A percentile compares a stretch with the other conserved stretches of the same genome.
phyloP scores from a whole-genome alignment of 37 sponge, comb jelly and placozoan genomes.

The Spongilla lacustris region DNA sequence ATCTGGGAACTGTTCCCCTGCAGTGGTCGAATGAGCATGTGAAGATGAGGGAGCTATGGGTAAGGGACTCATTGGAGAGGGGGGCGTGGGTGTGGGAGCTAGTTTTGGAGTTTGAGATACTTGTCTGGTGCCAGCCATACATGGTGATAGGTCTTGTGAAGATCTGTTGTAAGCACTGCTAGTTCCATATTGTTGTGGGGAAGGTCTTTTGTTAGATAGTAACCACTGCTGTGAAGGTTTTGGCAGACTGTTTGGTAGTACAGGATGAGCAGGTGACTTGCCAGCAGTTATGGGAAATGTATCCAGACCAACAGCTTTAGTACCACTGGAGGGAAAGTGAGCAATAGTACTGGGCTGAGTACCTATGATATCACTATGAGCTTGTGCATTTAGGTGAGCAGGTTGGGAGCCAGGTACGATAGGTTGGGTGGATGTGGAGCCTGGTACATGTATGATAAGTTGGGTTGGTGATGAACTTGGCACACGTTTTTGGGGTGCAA shows the following conservation, averaged over 20 bases:
- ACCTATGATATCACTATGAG: not conserved
- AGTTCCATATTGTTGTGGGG: no score
- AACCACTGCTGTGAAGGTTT: no score
- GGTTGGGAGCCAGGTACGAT: not conserved
- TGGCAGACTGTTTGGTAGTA: not conserved
- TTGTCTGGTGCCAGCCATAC: not conserved
- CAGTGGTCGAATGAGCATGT: not conserved
- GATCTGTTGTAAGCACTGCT: no score
- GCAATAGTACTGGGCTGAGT: not conserved
- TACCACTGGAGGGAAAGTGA: not conserved
- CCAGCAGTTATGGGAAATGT: not conserved
- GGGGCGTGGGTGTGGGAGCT: no score
- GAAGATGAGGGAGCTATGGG: not conserved
- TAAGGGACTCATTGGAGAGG: not conserved
- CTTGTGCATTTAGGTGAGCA: not conserved
- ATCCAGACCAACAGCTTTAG: not conserved
- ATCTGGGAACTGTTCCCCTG: not conserved
- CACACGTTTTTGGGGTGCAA: not conserved
- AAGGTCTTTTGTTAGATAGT: no score
- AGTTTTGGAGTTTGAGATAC: not conserved
- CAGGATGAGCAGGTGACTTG: not conserved
- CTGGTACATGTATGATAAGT: no score
- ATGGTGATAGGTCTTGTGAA: no score
- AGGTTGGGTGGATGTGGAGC: no score
- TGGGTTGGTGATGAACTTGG: no score